Percentiles rank a stretch among this genome's conserved stretches.
Conservation (phyloP, 2,797 vertebrate species). For the Halcyon chelicuti region DNA sequence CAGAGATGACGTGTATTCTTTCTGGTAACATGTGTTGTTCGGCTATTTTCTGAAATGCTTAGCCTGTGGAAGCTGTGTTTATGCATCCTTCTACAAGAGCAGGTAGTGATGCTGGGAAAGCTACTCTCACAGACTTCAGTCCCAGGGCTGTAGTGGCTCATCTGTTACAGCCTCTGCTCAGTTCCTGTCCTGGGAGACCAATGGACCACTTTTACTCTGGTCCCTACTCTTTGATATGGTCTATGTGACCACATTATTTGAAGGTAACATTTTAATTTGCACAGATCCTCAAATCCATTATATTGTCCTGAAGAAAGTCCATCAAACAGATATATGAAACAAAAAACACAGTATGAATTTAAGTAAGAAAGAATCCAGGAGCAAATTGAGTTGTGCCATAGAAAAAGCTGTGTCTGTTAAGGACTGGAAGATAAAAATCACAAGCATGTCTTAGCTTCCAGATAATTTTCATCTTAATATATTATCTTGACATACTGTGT, state of each 20-base stretch:
- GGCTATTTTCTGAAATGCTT: background rate
- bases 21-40: background rate
- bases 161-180: background rate
- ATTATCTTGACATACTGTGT: background rate
- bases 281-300: background rate
- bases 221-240: background rate
- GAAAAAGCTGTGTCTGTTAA: background rate
- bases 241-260: background rate
- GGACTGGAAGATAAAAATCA: background rate
- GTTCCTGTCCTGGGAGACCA: background rate
- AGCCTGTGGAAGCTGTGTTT: background rate
- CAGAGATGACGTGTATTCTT: background rate
- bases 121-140: background rate
- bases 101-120: accelerated
- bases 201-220: background rate
- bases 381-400: accelerated
- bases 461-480: background rate
- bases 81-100: background rate
- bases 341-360: background rate
- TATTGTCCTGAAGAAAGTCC: background rate
- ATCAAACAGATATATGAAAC: background rate
- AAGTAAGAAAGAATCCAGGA: background rate
- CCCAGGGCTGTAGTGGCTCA: accelerated
- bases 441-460: background rate
- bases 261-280: background rate